Percentiles rank a stretch among this genome's conserved stretches.
Evolutionary conservation across 2,113 vertebrate species (phyloP).

Genomic region (Orycteropus afer): DNA sequence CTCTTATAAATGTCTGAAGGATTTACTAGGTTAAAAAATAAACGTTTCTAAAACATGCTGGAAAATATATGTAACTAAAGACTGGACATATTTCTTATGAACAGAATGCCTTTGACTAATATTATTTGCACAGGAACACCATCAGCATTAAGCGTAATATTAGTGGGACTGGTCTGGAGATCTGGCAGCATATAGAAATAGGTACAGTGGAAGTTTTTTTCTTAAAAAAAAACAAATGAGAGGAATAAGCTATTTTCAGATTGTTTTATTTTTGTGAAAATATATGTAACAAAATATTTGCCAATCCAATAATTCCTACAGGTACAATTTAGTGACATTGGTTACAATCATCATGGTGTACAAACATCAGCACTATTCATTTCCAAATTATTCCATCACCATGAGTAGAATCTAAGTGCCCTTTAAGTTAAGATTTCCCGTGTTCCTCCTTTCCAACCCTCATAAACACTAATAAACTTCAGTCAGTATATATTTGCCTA

Average conservation of each 20-base stretch:
- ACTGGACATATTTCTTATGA: constrained; percentile 14
- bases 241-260: neutral
- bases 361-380: too few relatives aligned
- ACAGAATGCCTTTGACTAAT: neutral
- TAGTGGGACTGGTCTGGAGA: neutral
- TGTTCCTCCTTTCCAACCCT: too few relatives aligned
- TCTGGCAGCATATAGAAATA: neutral
- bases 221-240: neutral
- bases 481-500: too few relatives aligned
- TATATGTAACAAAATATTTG: too few relatives aligned
- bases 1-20: neutral
- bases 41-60: neutral
- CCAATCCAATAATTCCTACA: too few relatives aligned
- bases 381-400: too few relatives aligned
- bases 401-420: too few relatives aligned
- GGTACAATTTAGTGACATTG: too few relatives aligned
- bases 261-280: too few relatives aligned
- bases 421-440: too few relatives aligned
- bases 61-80: neutral
- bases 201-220: neutral
- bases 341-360: too few relatives aligned
- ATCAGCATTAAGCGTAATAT: neutral
- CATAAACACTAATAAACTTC: too few relatives aligned
- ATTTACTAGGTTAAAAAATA: neutral
- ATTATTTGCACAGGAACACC: neutral